Base-by-base conservation (phyloP, 2,113 vertebrate genomes). In the Nycticorax nycticorax region DNA sequence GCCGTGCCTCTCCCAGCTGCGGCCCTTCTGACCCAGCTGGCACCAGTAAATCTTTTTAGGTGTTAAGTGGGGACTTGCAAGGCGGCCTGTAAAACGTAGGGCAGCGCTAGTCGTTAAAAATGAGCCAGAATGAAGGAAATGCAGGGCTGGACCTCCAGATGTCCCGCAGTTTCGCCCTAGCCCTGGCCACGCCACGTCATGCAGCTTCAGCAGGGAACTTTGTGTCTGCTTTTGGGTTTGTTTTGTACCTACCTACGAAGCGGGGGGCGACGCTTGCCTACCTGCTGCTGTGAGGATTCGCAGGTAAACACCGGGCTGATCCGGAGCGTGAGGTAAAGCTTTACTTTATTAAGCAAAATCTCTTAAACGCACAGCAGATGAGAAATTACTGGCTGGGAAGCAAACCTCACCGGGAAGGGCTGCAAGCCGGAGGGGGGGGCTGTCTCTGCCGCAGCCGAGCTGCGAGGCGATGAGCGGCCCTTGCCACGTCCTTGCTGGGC, bases 261-360 rank as follows among this genome's bases (percentile, higher is more conserved):
- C 2, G 14, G 10, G 30, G 39, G 15, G 19, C 0, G 4, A 57
- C 8, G 8, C 18, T 32, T 7, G 4, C 21, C 23, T 27, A 5
- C 47, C 39, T 62, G 3, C 35, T 52, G 2, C 43, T 13, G 19
- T 14, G 52, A 41, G 68, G 47, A 10, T 19, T 52, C 0, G 0
- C 23, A 45, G 39, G 48, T 26, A 30, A 37, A 53, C 8, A 12
- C 1, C 3, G 28, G 37, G 68, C 69, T 20, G 52, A 64, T 26
- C 4, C 1, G 3, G 13, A n/a, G 23, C 2, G 6, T 12, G 50
- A 53, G 16, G 22, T 14, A 23, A 60, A 52, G 26, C 1, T 0
- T 11, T 52, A 3, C 10, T 39, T n/a, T 30, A 22, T 28, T 11
- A n/a, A 39, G 12, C 5, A 12, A 33, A 63, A 30, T 16, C 37